A percentile compares a stretch with the other conserved stretches of the same genome.
These are phyloP conservation scores for Drosophila villosipedis DNA, from an alignment of 2,888 invertebrate species.

Conservation along the genomic window DNA sequence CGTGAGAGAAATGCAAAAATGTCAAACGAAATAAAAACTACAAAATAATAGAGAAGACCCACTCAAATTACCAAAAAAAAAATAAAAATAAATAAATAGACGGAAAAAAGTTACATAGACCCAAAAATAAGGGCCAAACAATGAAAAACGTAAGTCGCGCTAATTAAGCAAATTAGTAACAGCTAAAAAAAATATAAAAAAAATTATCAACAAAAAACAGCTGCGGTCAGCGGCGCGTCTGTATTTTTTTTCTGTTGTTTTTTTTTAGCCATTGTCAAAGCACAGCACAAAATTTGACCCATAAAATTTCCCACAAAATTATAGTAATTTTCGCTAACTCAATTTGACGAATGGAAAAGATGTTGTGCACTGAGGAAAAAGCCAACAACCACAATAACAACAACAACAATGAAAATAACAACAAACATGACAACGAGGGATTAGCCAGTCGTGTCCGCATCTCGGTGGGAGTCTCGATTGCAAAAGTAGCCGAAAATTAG, in stretches of 20 bases:
- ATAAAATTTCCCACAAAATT: conserved; percentile 81
- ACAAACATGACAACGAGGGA: conserved; percentile 17
- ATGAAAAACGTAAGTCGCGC: conserved; percentile 55
- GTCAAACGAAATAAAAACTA: conserved; percentile 48
- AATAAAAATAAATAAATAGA: conserved; percentile 14
- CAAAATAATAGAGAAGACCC: conserved; percentile 43
- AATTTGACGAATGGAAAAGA: conserved; percentile 65
- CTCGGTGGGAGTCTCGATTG: conserved; percentile 67
- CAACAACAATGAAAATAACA: conserved; percentile 29
- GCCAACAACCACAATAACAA: conserved; percentile 27
- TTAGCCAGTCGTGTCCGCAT: conserved; percentile 31
- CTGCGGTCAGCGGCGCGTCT: conserved; percentile 67
- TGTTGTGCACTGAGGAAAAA: conserved; percentile 10
- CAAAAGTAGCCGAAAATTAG: conserved; percentile 77
- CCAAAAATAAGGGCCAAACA: conserved; percentile 56
- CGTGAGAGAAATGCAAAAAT: conserved; percentile 78
- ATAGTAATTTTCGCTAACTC: conserved; percentile 78
- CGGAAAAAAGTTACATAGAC: conserved; percentile 33
- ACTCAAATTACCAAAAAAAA: conserved; percentile 44
- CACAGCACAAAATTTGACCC: conserved; percentile 72
- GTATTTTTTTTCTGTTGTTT: conserved; percentile 25
- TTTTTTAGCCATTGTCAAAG: conserved; percentile 53
- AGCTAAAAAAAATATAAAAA: conserved; percentile 29
- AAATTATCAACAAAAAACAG: conserved; percentile 15
- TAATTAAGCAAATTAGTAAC: conserved; percentile 76